Evolutionary conservation across 2,797 vertebrate species (phyloP).

Genomic region (Prionace glauca): DNA sequence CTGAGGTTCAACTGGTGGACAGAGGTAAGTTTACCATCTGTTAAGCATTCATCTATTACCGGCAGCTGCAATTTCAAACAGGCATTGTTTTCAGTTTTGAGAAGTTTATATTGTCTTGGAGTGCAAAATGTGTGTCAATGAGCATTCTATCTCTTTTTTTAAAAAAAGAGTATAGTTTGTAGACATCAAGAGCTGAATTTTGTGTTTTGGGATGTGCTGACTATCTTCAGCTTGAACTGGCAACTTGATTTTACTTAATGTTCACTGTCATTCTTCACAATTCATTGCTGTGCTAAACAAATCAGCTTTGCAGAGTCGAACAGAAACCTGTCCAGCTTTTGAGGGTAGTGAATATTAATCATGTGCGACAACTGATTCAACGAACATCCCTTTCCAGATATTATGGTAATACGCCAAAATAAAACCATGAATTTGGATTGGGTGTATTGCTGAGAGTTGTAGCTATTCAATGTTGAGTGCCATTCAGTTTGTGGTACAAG

Average conservation of each 20-base stretch:
- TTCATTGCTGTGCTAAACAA: neutral
- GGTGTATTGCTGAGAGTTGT: neutral
- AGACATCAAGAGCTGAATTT: neutral
- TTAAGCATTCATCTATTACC: neutral
- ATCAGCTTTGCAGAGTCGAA: neutral
- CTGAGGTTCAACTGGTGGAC: neutral
- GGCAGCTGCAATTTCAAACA: neutral
- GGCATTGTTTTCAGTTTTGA: neutral
- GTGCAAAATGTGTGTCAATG: neutral
- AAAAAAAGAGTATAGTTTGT: neutral
- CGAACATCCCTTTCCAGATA: neutral
- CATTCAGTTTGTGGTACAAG: neutral
- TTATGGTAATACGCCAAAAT: neutral
- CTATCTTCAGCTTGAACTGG: neutral
- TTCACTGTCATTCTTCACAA: neutral
- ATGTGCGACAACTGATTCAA: neutral
- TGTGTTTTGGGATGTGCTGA: neutral
- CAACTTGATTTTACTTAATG: neutral
- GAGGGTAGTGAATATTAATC: neutral
- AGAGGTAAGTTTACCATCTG: neutral
- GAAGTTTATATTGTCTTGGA: neutral
- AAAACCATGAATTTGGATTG: neutral
- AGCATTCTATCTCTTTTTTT: neutral
- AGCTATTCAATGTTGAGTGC: neutral
- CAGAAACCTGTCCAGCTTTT: neutral